Base-by-base conservation (phyloP, 2,113 vertebrate species). In the Meriones unguiculatus region DNA sequence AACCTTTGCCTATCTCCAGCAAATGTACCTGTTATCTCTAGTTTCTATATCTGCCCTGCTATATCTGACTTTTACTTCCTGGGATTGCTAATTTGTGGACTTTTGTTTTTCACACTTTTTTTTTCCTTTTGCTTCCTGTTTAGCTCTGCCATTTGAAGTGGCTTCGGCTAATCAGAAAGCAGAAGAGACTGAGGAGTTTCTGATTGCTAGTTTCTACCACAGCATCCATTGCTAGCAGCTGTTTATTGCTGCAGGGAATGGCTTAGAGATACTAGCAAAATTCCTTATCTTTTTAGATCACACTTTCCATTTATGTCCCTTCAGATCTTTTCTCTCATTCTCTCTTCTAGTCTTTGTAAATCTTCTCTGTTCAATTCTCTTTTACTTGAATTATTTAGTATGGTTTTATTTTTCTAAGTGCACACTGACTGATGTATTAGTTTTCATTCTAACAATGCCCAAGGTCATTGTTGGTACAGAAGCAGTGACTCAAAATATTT, bases 31-130 rank as follows among this genome's bases (percentile, higher is more conserved):
- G 1, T 28, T 70, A 6, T 46, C 15, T 88, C 50, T 32, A 24
- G 6, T n/a, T 67, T 65, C 64, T 30, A 18, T 41, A 24, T 5
- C 10, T 24, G 8, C 8, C 41, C 30, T 10, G 32, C 14, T 0
- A 0, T 1, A 5, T 8, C 57, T 35, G 57, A 13, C 6, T 1
- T 5, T 20, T 18, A 41, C 2, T 1, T 50, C 41, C 38, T 4
- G 1, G 28, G 9, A 2, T 15, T 96, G 65, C 5, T 46, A 7
- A 9, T 15, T 35, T 90, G 38, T 9, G 69, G 81, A 50, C 2
- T 28, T 2, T 46, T 17, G 14, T 54, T 75, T 64, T 24, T 6
- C 25, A 35, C 0, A 10, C 46, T 46, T 2, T 28, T 41, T 35
- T 15, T 69, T 64, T 65, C 25, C 35, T 1, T 24, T 0, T 30